These are phyloP conservation scores for Hemithea aestivaria DNA, from an alignment of 2,888 invertebrate species.

Conservation along the genomic window DNA sequence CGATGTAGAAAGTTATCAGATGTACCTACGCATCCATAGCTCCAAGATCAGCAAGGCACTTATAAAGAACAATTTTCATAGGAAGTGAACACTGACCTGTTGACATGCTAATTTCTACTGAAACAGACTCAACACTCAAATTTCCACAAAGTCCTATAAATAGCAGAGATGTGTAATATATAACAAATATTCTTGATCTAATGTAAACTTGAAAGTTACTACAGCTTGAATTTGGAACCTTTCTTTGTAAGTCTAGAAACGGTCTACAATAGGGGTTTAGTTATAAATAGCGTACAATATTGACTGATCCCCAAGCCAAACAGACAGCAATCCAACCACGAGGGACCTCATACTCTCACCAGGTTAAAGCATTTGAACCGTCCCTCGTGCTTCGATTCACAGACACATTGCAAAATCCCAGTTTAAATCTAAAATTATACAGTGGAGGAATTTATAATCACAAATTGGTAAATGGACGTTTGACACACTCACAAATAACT, in stretches of 20 bases:
- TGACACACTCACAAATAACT: constrained; percentile 38
- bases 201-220: no score
- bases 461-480: constrained; percentile 70
- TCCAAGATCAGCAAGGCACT: background rate
- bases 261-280: no score
- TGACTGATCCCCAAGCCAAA: constrained; percentile 37
- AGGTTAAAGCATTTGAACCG: constrained; percentile 12
- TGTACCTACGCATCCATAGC: no score
- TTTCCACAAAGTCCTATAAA: no score
- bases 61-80: background rate
- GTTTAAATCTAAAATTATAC: constrained; percentile 51
- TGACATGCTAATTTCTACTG: no score
- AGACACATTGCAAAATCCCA: constrained; percentile 53
- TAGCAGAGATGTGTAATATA: no score
- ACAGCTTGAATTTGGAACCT: no score
- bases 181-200: no score
- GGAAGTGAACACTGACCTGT: no score
- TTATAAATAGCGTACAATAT: constrained; percentile 9
- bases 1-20: no score
- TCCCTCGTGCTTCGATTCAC: constrained; percentile 27
- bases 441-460: constrained; percentile 67
- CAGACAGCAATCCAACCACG: background rate
- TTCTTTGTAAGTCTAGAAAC: no score
- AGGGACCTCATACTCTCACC: background rate
- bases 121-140: no score